Evolutionary conservation across 2,797 vertebrate genomes (phyloP), one percentile per base, ranked within the genome.

Genomic region (Molossus alvarezi): DNA sequence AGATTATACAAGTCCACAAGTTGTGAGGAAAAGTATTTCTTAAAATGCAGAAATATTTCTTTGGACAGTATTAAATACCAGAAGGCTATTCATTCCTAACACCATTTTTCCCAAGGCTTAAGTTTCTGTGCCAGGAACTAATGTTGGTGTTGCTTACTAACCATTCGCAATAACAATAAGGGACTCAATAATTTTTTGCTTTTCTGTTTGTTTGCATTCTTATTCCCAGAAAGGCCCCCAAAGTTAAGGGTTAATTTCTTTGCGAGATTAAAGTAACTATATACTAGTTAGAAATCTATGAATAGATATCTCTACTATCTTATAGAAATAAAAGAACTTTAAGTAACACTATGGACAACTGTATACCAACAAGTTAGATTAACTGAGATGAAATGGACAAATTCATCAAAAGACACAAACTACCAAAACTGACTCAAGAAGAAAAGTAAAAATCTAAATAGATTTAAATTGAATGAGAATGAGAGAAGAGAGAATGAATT

Each of bases 271-370:
- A 82, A 77, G 33, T 72, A 51, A 88, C 55, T 84, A 64, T 60
- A 76, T 95, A 88, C 15, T 85, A 55, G 69, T 48, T 87, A 62
- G 57, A 79, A 86, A 92, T 89, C 69, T 87, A 90, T 86, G 37
- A 94, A 75, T n/a, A 90, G 27, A 55, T 14, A 76, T n/a, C n/a
- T 89, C 25, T n/a, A 53, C 1, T 23, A 48, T 6, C 37, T 83
- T 62, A 82, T 2, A 82, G 75, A 90, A 71, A 71, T 71, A 53
- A 88, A 81, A 55, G 13, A 37, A 77, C 60, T 65, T 14, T 48
- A 86, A 77, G 25, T 20, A 94, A 48, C 69, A 51, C 37, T 77
- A 45, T 23, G 4, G 90, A 62, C 41, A 91, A 76, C 0, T 53
- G 3, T 41, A 14, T n/a, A 64, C 2, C 29, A 90, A 79, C 15